These are phyloP conservation scores for Ophion ellenae DNA, from an alignment of 2,888 invertebrate species.

Conservation along the genomic window DNA sequence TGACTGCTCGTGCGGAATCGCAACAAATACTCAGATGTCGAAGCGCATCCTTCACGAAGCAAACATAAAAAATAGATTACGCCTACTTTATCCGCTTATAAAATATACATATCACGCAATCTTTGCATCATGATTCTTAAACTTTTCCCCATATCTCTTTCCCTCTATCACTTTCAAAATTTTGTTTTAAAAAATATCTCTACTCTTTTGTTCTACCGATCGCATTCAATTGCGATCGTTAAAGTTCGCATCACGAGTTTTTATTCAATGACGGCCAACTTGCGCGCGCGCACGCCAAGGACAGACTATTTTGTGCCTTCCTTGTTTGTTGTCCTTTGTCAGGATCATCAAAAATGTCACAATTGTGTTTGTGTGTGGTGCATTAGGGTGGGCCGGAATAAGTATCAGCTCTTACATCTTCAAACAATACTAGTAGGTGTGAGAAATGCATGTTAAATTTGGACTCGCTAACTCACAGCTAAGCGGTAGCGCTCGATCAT, in stretches of 20 bases:
- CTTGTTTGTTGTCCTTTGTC: neutral
- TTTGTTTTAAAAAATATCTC: conserved; percentile 58
- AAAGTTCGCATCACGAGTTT: conserved; percentile 37
- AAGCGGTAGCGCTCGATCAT: too few species aligned
- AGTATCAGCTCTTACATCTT: too few species aligned
- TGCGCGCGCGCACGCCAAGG: conserved; percentile 32
- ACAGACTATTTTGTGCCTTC: conserved; percentile 27
- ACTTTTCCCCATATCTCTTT: conserved; percentile 59
- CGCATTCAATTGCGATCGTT: conserved; percentile 50
- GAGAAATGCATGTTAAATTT: too few species aligned
- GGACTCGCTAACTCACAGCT: too few species aligned
- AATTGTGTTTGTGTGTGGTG: neutral
- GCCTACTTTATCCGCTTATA: conserved; percentile 69
- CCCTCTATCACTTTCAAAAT: conserved; percentile 49
- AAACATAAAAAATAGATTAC: conserved; percentile 80
- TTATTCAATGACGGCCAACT: conserved; percentile 31
- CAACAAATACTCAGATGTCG: conserved; percentile 39
- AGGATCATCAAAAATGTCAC: conserved; percentile 31
- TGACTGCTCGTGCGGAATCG: conserved; percentile 30
- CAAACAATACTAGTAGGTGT: too few species aligned
- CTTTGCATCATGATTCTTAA: conserved; percentile 55
- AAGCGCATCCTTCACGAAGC: conserved; percentile 70
- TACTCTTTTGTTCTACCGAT: conserved; percentile 61
- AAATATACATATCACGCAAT: conserved; percentile 77
- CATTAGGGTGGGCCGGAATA: too few species aligned